Conservation (phyloP, 2,797 vertebrate genomes). For the Chaunax sp. region DNA sequence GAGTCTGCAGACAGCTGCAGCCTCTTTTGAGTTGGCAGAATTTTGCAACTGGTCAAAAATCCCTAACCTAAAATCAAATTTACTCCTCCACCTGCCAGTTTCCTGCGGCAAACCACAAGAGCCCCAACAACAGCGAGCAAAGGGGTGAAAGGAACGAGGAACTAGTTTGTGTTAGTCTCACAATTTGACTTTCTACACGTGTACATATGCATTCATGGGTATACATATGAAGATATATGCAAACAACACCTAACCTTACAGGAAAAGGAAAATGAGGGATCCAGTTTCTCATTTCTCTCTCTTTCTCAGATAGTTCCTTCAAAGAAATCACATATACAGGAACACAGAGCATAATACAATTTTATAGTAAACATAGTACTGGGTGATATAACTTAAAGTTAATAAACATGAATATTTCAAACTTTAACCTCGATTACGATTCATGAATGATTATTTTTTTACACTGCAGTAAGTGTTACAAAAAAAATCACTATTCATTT, state of each 20-base stretch:
- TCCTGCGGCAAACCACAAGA: slow-evolving; percentile 46
- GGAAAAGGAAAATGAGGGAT: too few relatives aligned
- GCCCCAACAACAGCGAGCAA: slow-evolving; percentile 47
- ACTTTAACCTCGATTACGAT: too few relatives aligned
- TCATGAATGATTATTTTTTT: too few relatives aligned
- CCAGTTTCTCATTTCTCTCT: too few relatives aligned
- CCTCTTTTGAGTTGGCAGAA: slow-evolving; percentile 43
- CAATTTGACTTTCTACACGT: slow-evolving; percentile 3
- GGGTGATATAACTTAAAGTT: too few relatives aligned
- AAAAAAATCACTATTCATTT: too few relatives aligned
- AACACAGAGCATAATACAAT: background rate
- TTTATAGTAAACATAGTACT: too few relatives aligned
- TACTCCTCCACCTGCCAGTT: slow-evolving; percentile 63
- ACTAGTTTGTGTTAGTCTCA: slow-evolving; percentile 6
- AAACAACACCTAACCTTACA: too few relatives aligned
- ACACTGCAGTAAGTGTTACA: too few relatives aligned
- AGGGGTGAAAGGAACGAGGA: slow-evolving; percentile 21
- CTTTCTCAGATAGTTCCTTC: too few relatives aligned
- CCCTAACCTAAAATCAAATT: slow-evolving; percentile 46
- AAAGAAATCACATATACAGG: background rate
- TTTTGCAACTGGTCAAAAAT: slow-evolving; percentile 54
- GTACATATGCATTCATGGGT: background rate
- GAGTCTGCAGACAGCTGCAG: slow-evolving; percentile 48
- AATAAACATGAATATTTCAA: too few relatives aligned
- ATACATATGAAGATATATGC: slow-evolving; percentile 5